Conservation (phyloP, 2,888 invertebrate genomes). For the Lasioglossum pauxillum region DNA sequence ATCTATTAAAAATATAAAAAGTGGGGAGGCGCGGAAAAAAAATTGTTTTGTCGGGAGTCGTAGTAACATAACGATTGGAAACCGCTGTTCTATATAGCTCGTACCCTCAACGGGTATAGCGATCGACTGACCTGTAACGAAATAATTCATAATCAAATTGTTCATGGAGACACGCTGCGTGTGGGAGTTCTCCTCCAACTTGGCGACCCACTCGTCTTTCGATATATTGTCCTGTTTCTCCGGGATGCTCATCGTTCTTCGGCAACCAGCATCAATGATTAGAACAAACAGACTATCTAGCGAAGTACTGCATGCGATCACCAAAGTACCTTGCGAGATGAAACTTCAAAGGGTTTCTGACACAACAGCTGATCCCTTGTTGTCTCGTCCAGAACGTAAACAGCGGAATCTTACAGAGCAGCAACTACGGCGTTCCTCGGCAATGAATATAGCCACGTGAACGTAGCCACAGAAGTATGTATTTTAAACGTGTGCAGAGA, state of each 20-base stretch:
- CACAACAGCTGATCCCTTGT: slow-evolving; percentile 56
- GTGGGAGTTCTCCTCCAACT: slow-evolving; percentile 90
- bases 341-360: slow-evolving; percentile 28
- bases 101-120: neutral
- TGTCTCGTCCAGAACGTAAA: slow-evolving; percentile 28
- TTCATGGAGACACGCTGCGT: slow-evolving; percentile 97
- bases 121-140: slow-evolving; percentile 93
- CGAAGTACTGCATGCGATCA: neutral
- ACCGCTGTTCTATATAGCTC: neutral
- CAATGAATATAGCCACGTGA: neutral
- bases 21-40: too few relatives aligned
- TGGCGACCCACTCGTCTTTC: slow-evolving; percentile 91
- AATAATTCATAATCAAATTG: slow-evolving; percentile 98
- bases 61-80: too few relatives aligned
- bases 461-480: neutral
- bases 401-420: neutral
- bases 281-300: neutral
- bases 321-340: neutral
- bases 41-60: too few relatives aligned
- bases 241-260: slow-evolving; percentile 84
- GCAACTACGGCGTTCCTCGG: neutral
- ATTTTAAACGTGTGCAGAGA: neutral
- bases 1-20: too few relatives aligned
- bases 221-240: slow-evolving; percentile 85
- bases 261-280: slow-evolving; percentile 37